A percentile compares a stretch with the other conserved stretches of the same genome.
Evolutionary conservation across 2,113 vertebrate species (phyloP).

Genomic region (Bufo gargarizans): DNA sequence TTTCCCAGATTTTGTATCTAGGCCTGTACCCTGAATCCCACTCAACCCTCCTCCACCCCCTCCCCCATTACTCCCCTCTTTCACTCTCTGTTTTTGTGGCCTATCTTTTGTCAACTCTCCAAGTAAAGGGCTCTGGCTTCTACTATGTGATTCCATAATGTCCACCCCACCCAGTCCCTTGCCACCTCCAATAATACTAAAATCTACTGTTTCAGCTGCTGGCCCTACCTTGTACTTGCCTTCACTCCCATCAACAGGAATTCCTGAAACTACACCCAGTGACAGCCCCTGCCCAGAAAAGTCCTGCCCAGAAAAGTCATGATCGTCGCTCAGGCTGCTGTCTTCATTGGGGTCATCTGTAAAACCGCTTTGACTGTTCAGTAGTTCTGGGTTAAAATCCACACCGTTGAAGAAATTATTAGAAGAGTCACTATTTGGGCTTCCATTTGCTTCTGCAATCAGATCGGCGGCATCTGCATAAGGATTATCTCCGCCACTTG

Average conservation of each 20-base stretch:
- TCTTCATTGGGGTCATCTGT: slow-evolving; percentile 91
- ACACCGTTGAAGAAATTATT: slow-evolving; percentile 93
- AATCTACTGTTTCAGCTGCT: slow-evolving; percentile 77
- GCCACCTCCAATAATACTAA: slow-evolving; percentile 77
- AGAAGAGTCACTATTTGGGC: slow-evolving; percentile 91
- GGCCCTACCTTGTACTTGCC: slow-evolving; percentile 75
- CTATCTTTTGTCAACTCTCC: slow-evolving; percentile 81
- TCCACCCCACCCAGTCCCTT: slow-evolving; percentile 83
- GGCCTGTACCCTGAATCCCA: slow-evolving; percentile 72
- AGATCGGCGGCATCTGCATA: slow-evolving; percentile 93
- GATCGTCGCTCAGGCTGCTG: slow-evolving; percentile 92
- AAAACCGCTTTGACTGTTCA: slow-evolving; percentile 87
- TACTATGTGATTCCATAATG: slow-evolving; percentile 84
- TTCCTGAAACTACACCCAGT: slow-evolving; percentile 75
- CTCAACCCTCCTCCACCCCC: slow-evolving; percentile 74
- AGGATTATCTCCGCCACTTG: slow-evolving; percentile 82
- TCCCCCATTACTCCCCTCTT: slow-evolving; percentile 64
- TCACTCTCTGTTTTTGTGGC: slow-evolving; percentile 79
- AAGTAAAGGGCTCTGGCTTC: slow-evolving; percentile 90
- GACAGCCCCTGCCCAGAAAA: slow-evolving; percentile 81
- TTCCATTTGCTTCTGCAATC: slow-evolving; percentile 90
- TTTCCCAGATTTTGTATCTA: slow-evolving; percentile 89
- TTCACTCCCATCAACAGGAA: slow-evolving; percentile 71
- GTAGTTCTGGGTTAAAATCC: slow-evolving; percentile 93
- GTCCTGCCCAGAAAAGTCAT: slow-evolving; percentile 83